phyloP scores from a whole-genome alignment of 2,888 invertebrate genomes.

The Ochropleura plecta region DNA sequence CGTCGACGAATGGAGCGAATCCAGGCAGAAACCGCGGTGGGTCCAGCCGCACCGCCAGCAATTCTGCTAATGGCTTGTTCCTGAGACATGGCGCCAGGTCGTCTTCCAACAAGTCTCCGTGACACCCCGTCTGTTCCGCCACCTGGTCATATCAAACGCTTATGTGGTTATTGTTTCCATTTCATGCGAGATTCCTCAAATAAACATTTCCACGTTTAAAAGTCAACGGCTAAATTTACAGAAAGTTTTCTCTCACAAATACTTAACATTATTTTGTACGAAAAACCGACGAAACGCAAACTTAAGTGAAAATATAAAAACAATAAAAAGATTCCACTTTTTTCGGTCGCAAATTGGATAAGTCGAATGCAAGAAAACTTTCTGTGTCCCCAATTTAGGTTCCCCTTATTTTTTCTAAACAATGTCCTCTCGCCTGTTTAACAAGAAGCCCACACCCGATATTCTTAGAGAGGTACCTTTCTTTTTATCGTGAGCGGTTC shows the following conservation, averaged over 20 bases:
- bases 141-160: conserved; percentile 85
- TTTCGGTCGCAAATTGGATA: conserved; percentile 46
- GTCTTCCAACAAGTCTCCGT: conserved; percentile 95
- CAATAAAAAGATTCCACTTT: conserved; percentile 35
- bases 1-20: conserved; percentile 98
- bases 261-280: conserved; percentile 9
- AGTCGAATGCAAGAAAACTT: conserved; percentile 50
- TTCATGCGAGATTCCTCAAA: neutral
- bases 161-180: no score
- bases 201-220: neutral
- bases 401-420: conserved; percentile 46
- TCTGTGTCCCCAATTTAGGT: conserved; percentile 33
- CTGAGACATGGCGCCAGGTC: conserved; percentile 96
- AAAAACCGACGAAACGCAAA: conserved; percentile 7
- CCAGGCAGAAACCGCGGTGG: conserved; percentile 96
- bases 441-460: conserved; percentile 60
- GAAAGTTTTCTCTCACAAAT: neutral
- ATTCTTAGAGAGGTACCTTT: conserved; percentile 81
- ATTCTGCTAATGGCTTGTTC: conserved; percentile 93
- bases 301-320: conserved; percentile 46
- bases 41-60: conserved; percentile 94
- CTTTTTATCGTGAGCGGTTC: conserved; percentile 95
- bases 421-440: conserved; percentile 41
- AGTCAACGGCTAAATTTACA: neutral
- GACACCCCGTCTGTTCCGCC: conserved; percentile 95